Evolutionary conservation across 2,888 invertebrate species (phyloP), one percentile per base, ranked within the genome.

Genomic region (Cheilosia variabilis): DNA sequence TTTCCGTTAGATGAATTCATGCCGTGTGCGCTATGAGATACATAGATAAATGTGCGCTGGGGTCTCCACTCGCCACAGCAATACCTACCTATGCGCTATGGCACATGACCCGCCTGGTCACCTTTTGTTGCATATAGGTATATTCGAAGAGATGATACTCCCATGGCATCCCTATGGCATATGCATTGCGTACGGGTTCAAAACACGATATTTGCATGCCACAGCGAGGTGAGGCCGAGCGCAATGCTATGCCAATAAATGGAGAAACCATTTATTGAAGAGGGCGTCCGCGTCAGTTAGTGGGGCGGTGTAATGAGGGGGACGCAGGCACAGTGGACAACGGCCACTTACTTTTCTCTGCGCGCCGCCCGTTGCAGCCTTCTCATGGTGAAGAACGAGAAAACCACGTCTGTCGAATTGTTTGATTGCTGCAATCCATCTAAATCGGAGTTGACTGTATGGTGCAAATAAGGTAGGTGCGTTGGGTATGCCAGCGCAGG

Each of bases 381-480:
- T 72, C 80, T 81, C 80, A 65, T 37, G 66, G 60, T 24, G 58
- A 77, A 72, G 60, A 47, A 65, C 72, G 80, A 72, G 86, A 80
- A 81, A 86, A 75, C 65, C 52, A 24, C 66, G 72, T 77, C 86
- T 86, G 86, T 86, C 86, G 86, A 77, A 86, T 86, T 86, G 86
- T 76, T 86, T 80, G 86, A 86, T 86, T 86, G 76, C 86, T 53
- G 86, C 72, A 86, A 86, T 86, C 86, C 80, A 86, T 86, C 86
- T 86, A 81, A 86, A 86, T 86, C 86, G 71, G 50, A 81, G 58
- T 81, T 76, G 84, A 80, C 75, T 75, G 80, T 71, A 43, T 76
- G 73, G 69, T 68, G 77, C 80, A 66, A 71, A 63, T 84, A 84
- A 60, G 80, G 63, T 69, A 75, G 80, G 86, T 76, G 86, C 76